These are phyloP conservation scores for Fregata magnificens DNA, from an alignment of 2,113 vertebrate genomes.

Conservation along the genomic window DNA sequence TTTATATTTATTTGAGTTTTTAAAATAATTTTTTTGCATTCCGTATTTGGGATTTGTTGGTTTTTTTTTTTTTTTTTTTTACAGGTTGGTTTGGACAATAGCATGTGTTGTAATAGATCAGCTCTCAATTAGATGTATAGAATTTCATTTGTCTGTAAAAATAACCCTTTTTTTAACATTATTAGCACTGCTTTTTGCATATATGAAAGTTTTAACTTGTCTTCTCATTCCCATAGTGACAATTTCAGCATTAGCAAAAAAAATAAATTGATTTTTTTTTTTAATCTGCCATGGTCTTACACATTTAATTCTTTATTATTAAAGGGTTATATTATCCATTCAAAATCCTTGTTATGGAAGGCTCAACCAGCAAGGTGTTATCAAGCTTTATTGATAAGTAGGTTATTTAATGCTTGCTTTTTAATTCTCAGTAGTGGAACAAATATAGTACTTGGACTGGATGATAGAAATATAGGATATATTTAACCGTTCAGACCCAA, in stretches of 20 bases:
- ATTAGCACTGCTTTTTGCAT: neutral
- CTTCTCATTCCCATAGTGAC: neutral
- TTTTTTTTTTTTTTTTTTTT: neutral
- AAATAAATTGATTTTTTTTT: neutral
- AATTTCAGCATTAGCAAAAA: neutral
- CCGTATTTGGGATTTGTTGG: too few relatives aligned
- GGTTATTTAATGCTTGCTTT: neutral
- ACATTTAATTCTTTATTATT: neutral
- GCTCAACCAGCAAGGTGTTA: neutral
- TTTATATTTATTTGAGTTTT: neutral
- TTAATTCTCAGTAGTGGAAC: neutral
- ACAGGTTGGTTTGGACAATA: neutral
- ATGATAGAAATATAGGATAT: neutral
- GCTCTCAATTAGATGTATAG: neutral
- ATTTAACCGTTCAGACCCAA: neutral
- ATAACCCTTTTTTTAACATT: neutral
- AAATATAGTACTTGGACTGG: neutral
- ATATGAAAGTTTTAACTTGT: neutral
- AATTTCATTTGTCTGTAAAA: neutral
- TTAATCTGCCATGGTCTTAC: neutral
- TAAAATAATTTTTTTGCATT: neutral
- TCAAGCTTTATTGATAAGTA: neutral
- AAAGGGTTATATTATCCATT: neutral
- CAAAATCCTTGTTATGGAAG: neutral
- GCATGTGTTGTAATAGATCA: neutral